Evolutionary conservation across 1,140 invertebrate genomes (phyloP).

Genomic region (Caenorhabditis remanei): DNA sequence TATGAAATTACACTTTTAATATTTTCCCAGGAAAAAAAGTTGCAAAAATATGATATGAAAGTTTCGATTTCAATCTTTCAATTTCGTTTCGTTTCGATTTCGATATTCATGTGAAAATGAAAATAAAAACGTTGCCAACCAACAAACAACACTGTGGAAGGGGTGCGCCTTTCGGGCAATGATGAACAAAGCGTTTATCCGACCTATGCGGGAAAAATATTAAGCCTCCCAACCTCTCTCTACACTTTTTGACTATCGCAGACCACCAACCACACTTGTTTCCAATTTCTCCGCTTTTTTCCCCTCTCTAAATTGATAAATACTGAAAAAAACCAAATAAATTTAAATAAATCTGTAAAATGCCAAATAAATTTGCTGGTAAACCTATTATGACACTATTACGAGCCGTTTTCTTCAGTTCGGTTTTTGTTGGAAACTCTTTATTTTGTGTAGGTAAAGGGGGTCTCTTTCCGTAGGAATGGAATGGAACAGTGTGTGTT

Average conservation of each 20-base stretch:
- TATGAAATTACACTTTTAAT: neutral
- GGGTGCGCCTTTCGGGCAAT: neutral
- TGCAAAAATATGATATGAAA: neutral
- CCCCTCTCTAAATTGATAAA: neutral
- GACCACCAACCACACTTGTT: neutral
- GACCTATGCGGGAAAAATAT: conserved; percentile 48
- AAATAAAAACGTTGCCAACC: conserved; percentile 30
- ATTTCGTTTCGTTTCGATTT: conserved; percentile 2
- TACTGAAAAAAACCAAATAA: too few relatives aligned
- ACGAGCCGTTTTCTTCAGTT: conserved; percentile 8
- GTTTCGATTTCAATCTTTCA: conserved; percentile 22
- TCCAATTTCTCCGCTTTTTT: neutral
- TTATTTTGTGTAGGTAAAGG: neutral
- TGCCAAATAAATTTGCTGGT: too few relatives aligned
- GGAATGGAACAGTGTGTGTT: neutral
- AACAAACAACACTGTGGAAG: conserved; percentile 28
- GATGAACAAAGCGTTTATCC: conserved; percentile 50
- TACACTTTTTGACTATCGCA: neutral
- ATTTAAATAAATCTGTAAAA: too few relatives aligned
- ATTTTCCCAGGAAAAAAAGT: neutral
- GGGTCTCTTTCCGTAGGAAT: neutral
- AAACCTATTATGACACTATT: neutral
- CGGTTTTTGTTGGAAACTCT: neutral
- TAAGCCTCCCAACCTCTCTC: neutral
- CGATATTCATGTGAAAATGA: conserved; percentile 10